Base-by-base conservation (phyloP, 2,797 vertebrate species). In the Gallinago stenura region DNA sequence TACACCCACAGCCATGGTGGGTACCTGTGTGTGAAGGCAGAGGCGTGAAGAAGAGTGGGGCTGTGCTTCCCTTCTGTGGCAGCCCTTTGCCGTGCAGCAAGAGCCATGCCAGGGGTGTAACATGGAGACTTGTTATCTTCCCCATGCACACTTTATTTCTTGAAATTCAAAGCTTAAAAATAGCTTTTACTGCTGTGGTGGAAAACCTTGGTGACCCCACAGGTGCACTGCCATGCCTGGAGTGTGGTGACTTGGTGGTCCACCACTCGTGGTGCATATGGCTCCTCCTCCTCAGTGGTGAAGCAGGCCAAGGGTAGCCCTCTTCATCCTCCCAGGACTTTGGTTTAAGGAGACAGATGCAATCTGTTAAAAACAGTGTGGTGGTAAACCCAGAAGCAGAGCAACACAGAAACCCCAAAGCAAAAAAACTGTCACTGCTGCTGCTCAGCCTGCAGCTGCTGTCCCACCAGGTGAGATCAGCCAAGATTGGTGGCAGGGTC, bases 401-500 rank as follows among this genome's bases (percentile, higher is more conserved):
- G 37, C 0, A 0, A 18, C 10, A 11, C 26, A 30, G 39, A 83
- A 6, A 3, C 7, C 25, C 33, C 1, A 0, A 15, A 30, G 76
- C 54, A 51, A 51, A 79, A 53, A 48, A 13, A 43, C 53, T 82
- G 62, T 30, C 30, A 3, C 79, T 62, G 57, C 28, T 3, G 2
- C 51, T 54, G 56, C 53, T 54, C 3, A 6, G 45, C 51, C 31
- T 31, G 48, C 61, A 56, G 50, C 72, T 64, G 64, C 77, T 22
- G 5, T 31, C 37, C 58, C 30, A 53, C 45, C 86, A 64, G 0
- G 0, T 14, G 53, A 62, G 43, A 43, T 12, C 2, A 5, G 57
- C 13, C 7, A 3, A 48, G 61, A 54, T 11, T 1, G 1, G 4
- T 73, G 71, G 41, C 26, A 12, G 35, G 26, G 45, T 46, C 37